These are phyloP conservation scores for Microcebus jonahi DNA, from an alignment of 2,113 vertebrate genomes.

Conservation along the genomic window DNA sequence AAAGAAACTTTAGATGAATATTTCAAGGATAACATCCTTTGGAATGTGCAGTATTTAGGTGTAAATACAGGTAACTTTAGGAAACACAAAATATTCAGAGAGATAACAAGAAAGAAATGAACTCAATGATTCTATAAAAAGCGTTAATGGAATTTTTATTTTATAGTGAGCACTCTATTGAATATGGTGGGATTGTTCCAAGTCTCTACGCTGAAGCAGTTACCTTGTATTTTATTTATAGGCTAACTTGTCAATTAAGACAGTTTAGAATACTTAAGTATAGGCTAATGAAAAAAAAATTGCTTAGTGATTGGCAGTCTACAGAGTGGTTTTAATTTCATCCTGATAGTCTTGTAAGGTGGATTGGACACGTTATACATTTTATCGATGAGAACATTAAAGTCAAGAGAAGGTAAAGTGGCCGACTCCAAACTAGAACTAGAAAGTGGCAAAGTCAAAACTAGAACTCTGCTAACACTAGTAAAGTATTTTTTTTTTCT, in stretches of 20 bases:
- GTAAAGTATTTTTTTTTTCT: neutral
- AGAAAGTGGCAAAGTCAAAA: neutral
- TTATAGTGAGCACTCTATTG: neutral
- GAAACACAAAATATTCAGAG: constrained; percentile 4
- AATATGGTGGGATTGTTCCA: neutral
- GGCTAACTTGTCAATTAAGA: constrained; percentile 13
- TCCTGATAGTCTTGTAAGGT: neutral
- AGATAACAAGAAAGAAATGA: neutral
- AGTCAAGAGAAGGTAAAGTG: neutral
- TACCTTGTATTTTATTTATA: constrained; percentile 28
- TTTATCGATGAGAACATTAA: neutral
- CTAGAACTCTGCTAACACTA: neutral
- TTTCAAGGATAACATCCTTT: neutral
- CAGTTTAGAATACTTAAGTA: neutral
- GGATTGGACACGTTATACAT: neutral
- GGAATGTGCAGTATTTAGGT: neutral
- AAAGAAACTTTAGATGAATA: neutral
- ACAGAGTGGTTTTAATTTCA: neutral
- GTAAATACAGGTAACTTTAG: neutral
- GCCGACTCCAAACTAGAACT: neutral
- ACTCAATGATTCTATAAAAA: neutral
- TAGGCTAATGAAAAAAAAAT: neutral
- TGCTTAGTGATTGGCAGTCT: neutral
- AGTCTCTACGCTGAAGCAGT: neutral
- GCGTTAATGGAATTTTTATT: neutral